Conservation (phyloP, 2,797 vertebrate species). For the Poecilia velifera region DNA sequence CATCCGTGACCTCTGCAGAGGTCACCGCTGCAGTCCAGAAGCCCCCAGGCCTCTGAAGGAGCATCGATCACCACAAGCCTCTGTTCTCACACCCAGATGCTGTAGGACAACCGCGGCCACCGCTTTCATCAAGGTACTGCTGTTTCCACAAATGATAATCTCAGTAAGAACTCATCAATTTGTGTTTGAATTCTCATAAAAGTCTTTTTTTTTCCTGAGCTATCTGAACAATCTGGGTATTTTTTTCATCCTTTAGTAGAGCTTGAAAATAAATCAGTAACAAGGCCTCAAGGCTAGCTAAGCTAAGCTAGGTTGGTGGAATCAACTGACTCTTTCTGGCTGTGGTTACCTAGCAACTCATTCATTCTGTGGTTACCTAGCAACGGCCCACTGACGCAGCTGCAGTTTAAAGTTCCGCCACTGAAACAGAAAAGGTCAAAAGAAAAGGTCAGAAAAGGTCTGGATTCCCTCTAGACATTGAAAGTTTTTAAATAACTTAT, state of each 20-base stretch:
- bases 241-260: background rate
- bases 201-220: constrained; percentile 33
- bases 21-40: constrained; percentile 66
- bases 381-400: no score
- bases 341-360: no score
- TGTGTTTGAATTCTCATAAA: background rate
- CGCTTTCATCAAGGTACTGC: constrained; percentile 17
- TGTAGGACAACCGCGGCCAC: constrained; percentile 26
- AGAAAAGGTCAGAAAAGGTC: no score
- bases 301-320: no score
- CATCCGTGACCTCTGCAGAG: constrained; percentile 68
- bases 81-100: constrained; percentile 30
- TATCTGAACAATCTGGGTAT: background rate
- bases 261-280: no score
- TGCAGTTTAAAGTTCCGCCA: no score
- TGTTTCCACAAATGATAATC: background rate
- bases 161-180: background rate
- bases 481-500: no score
- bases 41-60: constrained; percentile 66
- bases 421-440: no score
- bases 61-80: constrained; percentile 73
- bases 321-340: no score
- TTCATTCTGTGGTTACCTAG: no score
- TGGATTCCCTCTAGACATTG: background rate
- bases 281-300: no score